A percentile compares a stretch with the other conserved stretches of the same genome.
phyloP scores from a whole-genome alignment of 2,888 invertebrate species.

The Netelia fuscicornis region DNA sequence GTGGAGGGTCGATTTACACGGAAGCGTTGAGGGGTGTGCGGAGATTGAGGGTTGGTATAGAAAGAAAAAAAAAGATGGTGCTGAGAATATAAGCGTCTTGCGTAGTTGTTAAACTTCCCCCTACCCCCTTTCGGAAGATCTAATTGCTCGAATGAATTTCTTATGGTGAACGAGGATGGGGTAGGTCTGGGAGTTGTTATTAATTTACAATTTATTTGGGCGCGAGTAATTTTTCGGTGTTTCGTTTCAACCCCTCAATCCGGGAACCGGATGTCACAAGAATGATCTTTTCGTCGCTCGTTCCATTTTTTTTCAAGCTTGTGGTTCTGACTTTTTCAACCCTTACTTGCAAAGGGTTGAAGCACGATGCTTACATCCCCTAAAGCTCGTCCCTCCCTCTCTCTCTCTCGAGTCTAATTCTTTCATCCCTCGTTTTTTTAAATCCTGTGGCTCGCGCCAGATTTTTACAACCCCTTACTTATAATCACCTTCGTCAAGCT shows the following conservation, averaged over 20 bases:
- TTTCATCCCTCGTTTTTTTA: not conserved
- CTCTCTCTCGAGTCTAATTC: not conserved
- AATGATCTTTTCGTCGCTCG: too few species aligned
- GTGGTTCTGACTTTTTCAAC: too few species aligned
- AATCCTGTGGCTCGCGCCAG: not conserved
- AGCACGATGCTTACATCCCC: too few species aligned
- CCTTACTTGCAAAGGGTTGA: too few species aligned
- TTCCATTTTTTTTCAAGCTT: too few species aligned
- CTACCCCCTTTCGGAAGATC: not conserved
- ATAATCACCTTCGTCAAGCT: not conserved
- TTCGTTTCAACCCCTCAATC: not conserved
- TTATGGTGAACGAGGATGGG: not conserved
- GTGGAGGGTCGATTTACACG: constrained; percentile 36
- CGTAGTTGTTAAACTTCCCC: too few species aligned
- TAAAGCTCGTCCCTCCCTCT: not conserved
- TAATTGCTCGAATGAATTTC: constrained; percentile 56
- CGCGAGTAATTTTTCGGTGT: not conserved
- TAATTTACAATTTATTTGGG: constrained; percentile 28
- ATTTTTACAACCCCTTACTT: not conserved
- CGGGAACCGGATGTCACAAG: not conserved
- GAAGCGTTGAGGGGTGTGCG: not conserved
- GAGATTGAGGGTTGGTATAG: constrained; percentile 37
- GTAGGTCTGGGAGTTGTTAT: not conserved
- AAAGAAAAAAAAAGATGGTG: constrained; percentile 41
- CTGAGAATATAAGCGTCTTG: constrained; percentile 19